Evolutionary conservation across 2,113 vertebrate species (phyloP).

Genomic region (Garra rufa): DNA sequence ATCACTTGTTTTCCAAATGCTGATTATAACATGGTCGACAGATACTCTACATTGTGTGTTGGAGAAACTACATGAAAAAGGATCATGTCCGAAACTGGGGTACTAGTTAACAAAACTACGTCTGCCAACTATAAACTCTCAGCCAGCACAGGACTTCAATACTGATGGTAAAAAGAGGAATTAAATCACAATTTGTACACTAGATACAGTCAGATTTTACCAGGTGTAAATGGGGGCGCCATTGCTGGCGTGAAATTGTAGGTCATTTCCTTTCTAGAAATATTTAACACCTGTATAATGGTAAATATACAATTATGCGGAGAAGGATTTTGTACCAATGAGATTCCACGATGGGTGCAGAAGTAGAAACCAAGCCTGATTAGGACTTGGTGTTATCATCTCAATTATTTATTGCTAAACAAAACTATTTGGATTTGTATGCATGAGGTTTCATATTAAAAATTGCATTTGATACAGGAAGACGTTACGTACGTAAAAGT

Average conservation of each 20-base stretch:
- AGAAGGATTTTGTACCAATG: not conserved
- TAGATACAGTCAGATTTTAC: conserved; percentile 67
- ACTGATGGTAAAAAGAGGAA: conserved; percentile 34
- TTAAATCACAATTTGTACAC: conserved; percentile 47
- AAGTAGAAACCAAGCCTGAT: not conserved
- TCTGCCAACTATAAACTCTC: conserved; percentile 37
- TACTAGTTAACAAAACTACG: conserved; percentile 27
- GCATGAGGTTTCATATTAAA: conserved; percentile 32
- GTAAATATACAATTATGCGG: not conserved
- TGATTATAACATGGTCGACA: conserved; percentile 2
- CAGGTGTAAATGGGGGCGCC: not conserved
- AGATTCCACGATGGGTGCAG: not conserved
- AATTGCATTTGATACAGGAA: conserved; percentile 43
- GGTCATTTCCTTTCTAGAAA: not conserved
- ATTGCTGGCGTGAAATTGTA: not conserved
- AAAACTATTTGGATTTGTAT: conserved; percentile 66
- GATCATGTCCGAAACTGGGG: not conserved
- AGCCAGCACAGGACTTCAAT: conserved; percentile 37
- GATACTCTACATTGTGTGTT: conserved; percentile 15
- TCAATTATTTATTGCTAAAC: conserved; percentile 67
- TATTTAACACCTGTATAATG: not conserved
- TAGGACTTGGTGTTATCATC: not conserved
- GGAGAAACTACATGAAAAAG: conserved; percentile 15
- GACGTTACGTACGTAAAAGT: conserved; percentile 39
- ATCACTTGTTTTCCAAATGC: conserved; percentile 31